Percentiles rank a stretch among this genome's conserved stretches.
Conservation (phyloP, 2,113 vertebrate genomes). For the Phyllostomus discolor region DNA sequence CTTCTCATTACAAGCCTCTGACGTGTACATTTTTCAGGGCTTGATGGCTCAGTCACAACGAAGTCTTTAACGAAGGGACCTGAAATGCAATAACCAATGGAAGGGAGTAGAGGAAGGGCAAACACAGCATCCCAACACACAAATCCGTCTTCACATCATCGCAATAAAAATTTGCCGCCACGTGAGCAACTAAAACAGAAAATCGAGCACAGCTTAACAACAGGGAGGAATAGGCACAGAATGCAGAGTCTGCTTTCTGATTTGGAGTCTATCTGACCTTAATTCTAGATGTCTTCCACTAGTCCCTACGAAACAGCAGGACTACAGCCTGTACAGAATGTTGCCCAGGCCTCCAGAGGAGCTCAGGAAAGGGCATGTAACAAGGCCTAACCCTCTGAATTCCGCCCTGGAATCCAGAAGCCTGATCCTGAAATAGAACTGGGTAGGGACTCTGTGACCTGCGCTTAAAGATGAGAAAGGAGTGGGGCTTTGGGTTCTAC, state of each 20-base stretch:
- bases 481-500: fast-evolving
- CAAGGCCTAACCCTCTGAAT: neutral
- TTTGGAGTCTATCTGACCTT: neutral
- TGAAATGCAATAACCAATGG: neutral
- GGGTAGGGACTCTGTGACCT: neutral
- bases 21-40: neutral
- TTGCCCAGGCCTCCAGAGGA: neutral
- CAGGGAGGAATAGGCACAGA: neutral
- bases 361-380: neutral
- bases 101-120: neutral
- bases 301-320: neutral
- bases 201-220: neutral
- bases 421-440: neutral
- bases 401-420: neutral
- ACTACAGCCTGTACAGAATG: neutral
- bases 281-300: neutral
- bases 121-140: neutral
- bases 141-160: neutral
- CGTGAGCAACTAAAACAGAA: neutral
- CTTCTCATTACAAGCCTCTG: neutral
- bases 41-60: neutral
- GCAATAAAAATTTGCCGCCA: neutral
- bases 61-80: neutral
- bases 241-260: neutral
- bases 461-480: neutral